Base-by-base conservation (phyloP, 2,113 vertebrate genomes). In the Seriola rivoliana region DNA sequence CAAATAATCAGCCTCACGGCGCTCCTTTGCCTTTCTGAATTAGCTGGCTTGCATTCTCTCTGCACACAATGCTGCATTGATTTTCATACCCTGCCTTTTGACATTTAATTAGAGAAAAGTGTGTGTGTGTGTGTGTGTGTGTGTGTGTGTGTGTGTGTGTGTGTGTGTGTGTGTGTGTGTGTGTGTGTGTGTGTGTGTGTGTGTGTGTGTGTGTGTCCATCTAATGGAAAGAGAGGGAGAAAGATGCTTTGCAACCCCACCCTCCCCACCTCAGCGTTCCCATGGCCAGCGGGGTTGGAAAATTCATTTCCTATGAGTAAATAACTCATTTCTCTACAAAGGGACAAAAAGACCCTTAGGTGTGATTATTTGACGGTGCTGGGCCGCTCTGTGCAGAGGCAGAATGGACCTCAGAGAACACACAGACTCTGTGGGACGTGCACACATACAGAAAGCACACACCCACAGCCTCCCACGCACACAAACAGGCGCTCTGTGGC, bases 91-190 rank as follows among this genome's bases (percentile, higher is more conserved):
- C 71, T 82, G 80, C 70, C 85, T 91, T 93, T 83, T 94, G 90
- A 92, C 91, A 92, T 93, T 92, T 92, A 89, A 91, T 93, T 93
- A 91, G 78, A 82, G 76, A 55, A 85, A 54, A 54, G 60, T 13
- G 70, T 17, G 71, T 57, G 71, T 71, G 54, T 62, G 25, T 65
- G 32, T 32, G 44, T 38, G 46, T 23, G 48, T 42, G 57, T 62
- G 70, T 69, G 70, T 57, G 74, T 60, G 74, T 63, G 44, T 67
- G 42, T 69, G 17, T 36, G 58, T 36, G 60, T 19, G 63, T 42
- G 46, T 46, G 21, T 40, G 65, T 25, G 1, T 25, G 25, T 25
- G 25, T 25, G 25, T 25, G 25, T 25, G 25, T 25, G 25, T 29
- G 25, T 29, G 25, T 29, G 25, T 29, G 25, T 29, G 25, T 29